These are phyloP conservation scores for Sus cebifrons DNA, from an alignment of 2,797 vertebrate genomes.

Conservation along the genomic window DNA sequence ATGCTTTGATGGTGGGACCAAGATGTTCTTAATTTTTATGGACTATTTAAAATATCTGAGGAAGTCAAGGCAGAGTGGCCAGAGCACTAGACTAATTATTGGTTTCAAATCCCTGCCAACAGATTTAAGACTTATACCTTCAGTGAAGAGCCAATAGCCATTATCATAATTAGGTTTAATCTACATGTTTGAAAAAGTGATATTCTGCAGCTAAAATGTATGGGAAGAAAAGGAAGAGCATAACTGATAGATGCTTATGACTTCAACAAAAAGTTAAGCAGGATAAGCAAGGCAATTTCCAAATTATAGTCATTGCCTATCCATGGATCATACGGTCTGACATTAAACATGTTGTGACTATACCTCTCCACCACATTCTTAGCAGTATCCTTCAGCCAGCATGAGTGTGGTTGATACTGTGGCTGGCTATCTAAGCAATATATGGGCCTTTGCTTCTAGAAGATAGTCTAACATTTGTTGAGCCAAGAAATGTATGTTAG, in stretches of 20 bases:
- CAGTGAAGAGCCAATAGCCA: not conserved
- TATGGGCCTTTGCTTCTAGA: not conserved
- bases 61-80: not conserved
- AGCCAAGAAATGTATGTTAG: not conserved
- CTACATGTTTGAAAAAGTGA: not conserved
- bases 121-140: not conserved
- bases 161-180: not conserved
- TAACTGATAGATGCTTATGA: not conserved
- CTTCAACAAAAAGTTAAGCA: not conserved
- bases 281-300: not conserved
- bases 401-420: not conserved
- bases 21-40: slow-evolving; percentile 15
- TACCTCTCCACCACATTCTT: not conserved
- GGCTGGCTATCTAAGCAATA: not conserved
- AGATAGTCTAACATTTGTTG: not conserved
- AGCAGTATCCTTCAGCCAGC: not conserved
- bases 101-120: not conserved
- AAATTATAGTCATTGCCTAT: not conserved
- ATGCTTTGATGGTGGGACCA: not conserved
- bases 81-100: not conserved
- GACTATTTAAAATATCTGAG: not conserved
- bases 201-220: not conserved
- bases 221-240: slow-evolving; percentile 2
- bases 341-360: not conserved
- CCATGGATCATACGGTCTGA: not conserved